These are phyloP conservation scores for Simalia tracyae DNA, from an alignment of 2,797 vertebrate species.

Conservation along the genomic window DNA sequence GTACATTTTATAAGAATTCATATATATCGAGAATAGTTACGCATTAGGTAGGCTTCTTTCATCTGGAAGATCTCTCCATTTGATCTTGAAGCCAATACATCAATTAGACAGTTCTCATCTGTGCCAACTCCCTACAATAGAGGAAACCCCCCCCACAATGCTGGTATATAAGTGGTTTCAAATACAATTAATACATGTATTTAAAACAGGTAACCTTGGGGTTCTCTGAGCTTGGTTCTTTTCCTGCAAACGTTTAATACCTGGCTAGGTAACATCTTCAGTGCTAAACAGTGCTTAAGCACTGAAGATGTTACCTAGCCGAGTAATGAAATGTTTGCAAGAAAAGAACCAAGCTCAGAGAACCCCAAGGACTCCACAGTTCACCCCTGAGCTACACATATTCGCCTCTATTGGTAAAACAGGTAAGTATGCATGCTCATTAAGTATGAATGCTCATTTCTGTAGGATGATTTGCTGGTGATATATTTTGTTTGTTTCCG, in stretches of 20 bases:
- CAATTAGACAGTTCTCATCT: constrained; percentile 79
- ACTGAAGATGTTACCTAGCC: too few relatives aligned
- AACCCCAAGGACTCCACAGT: too few relatives aligned
- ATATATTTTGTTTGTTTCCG: constrained; percentile 4
- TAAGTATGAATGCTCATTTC: not conserved
- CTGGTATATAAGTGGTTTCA: constrained; percentile 24
- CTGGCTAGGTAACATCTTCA: too few relatives aligned
- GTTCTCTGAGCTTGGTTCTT: too few relatives aligned
- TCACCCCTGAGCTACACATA: too few relatives aligned
- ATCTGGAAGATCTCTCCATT: constrained; percentile 78
- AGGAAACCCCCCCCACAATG: constrained; percentile 6
- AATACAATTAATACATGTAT: not conserved
- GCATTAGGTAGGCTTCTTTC: constrained; percentile 77
- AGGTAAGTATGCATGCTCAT: too few relatives aligned
- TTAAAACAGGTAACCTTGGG: constrained; percentile 6
- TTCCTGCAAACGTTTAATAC: too few relatives aligned
- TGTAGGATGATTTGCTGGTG: not conserved
- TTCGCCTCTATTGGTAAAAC: too few relatives aligned
- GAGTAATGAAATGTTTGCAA: too few relatives aligned
- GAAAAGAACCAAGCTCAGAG: too few relatives aligned
- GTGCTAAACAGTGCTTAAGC: too few relatives aligned
- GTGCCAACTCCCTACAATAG: constrained; percentile 71
- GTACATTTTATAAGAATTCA: not conserved
- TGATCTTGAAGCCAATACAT: constrained; percentile 80
- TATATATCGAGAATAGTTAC: constrained; percentile 60